Conservation (phyloP, 1,140 invertebrate genomes). For the Polypedilum pembai region DNA sequence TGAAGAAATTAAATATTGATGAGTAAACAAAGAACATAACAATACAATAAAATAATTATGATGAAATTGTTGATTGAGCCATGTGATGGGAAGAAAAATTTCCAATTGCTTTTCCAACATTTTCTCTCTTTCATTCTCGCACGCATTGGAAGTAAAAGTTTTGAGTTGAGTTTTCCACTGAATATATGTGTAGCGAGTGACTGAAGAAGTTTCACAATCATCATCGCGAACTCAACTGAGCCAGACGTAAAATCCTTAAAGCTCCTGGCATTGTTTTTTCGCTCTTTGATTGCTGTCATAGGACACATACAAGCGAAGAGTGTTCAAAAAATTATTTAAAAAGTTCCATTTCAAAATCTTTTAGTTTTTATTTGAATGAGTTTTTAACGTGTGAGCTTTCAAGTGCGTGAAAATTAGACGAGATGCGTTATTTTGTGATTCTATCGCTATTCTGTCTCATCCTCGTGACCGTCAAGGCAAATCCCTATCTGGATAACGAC, state of each 20-base stretch:
- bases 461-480: slow-evolving; percentile 11
- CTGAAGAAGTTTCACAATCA: slow-evolving; percentile 9
- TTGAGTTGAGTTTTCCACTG: background rate
- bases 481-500: slow-evolving; percentile 15
- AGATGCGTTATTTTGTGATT: background rate
- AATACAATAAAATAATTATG: too few species aligned
- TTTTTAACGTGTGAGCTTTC: background rate
- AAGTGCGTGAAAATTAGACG: background rate
- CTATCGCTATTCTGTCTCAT: slow-evolving; percentile 7
- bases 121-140: background rate
- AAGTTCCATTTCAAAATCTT: background rate
- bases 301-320: background rate
- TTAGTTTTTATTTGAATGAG: background rate
- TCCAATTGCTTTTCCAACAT: too few species aligned
- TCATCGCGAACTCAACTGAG: background rate
- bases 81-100: too few species aligned
- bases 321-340: background rate
- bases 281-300: background rate
- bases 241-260: background rate
- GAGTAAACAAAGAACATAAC: too few species aligned
- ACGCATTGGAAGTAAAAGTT: background rate
- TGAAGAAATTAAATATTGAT: too few species aligned
- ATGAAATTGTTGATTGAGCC: too few species aligned
- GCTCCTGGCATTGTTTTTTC: background rate
- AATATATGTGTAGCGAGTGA: background rate